phyloP scores from a whole-genome alignment of 2,797 vertebrate species.

The Nyctibius grandis region DNA sequence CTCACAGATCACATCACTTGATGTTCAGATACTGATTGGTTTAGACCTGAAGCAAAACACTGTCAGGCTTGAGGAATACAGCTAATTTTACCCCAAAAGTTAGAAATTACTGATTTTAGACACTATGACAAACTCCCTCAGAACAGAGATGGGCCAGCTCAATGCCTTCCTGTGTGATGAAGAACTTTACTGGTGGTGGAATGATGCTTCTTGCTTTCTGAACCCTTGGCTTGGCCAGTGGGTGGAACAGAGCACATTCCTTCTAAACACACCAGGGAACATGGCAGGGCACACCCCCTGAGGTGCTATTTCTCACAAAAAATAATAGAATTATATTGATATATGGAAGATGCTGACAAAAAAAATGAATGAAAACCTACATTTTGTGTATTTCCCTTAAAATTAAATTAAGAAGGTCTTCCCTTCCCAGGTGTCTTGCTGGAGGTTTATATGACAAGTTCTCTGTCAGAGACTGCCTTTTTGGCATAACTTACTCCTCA shows the following conservation, averaged over 20 bases:
- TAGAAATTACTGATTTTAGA: neutral
- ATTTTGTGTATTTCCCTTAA: neutral
- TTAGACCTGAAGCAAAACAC: neutral
- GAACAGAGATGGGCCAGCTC: neutral
- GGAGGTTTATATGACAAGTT: neutral
- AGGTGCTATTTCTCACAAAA: neutral
- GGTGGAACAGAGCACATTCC: neutral
- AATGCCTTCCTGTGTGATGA: neutral
- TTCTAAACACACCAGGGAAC: neutral
- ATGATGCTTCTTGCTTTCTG: neutral
- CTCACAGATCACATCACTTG: neutral
- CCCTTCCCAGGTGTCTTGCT: neutral
- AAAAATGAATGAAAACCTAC: neutral
- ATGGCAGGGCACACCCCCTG: neutral
- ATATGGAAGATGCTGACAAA: neutral
- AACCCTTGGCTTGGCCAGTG: too few species aligned
- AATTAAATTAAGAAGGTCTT: neutral
- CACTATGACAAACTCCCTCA: neutral
- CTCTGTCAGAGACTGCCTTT: neutral
- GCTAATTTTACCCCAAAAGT: neutral
- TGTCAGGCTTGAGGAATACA: neutral
- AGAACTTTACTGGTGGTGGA: neutral
- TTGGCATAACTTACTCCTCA: neutral
- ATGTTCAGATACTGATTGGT: neutral
- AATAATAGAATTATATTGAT: neutral